These are phyloP conservation scores for Platyura marginata DNA, from an alignment of 1,140 invertebrate genomes.

Conservation along the genomic window DNA sequence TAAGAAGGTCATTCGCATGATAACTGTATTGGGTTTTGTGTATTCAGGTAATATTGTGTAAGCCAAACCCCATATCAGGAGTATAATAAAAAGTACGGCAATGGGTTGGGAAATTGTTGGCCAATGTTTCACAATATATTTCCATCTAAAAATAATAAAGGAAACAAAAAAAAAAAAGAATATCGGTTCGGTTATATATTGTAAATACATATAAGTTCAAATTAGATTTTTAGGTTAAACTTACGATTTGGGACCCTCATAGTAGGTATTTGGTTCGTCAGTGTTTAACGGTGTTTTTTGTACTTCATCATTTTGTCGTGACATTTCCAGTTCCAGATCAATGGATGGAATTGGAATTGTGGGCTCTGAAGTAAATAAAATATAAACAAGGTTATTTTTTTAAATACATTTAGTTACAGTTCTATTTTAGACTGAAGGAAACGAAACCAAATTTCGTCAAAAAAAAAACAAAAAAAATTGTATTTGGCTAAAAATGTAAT, in stretches of 20 bases:
- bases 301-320: too few relatives aligned
- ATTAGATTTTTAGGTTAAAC: background rate
- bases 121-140: slow-evolving; percentile 14
- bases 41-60: slow-evolving; percentile 11
- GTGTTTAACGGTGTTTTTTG: too few relatives aligned
- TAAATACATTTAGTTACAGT: too few relatives aligned
- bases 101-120: slow-evolving; percentile 15
- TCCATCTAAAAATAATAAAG: slow-evolving; percentile 12
- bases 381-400: too few relatives aligned
- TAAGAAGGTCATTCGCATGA: slow-evolving; percentile 20
- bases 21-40: slow-evolving; percentile 9
- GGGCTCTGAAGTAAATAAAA: too few relatives aligned
- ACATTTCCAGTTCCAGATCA: too few relatives aligned
- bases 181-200: background rate
- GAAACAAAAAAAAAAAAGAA: background rate
- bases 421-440: too few relatives aligned
- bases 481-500: too few relatives aligned
- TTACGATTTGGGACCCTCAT: background rate
- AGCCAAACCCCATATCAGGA: slow-evolving; percentile 14
- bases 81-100: slow-evolving; percentile 13
- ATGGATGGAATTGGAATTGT: too few relatives aligned
- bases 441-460: too few relatives aligned
- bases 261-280: background rate
- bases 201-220: too few relatives aligned
- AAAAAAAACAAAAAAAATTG: too few relatives aligned